Base-by-base conservation (phyloP, 23 tunicate genomes). In the Pegea sp. region DNA sequence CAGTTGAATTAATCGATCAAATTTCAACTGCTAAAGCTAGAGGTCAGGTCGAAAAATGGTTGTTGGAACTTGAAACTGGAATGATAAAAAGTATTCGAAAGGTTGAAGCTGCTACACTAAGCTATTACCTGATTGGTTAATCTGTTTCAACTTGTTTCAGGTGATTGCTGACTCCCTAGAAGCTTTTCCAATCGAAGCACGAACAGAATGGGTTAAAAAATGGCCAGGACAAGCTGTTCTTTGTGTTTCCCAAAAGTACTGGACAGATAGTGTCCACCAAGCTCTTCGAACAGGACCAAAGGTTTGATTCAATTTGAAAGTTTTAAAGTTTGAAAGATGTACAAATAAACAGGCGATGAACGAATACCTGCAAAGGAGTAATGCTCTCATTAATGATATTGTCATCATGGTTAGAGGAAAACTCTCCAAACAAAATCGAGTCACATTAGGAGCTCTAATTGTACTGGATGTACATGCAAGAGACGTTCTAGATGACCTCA, bases 171-270 rank as follows among this genome's bases (percentile, higher is more conserved):
- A 76, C 19, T 77, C 90, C 20, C 33, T 89, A 33, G 98, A 70
- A 33, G 89, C 98, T 20, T 89, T 65, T 64, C 66, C 66, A 58
- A 81, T 71, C 18, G 90, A 76, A 61, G 76, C 98, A 4, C 50
- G 98, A 50, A 71, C 90, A 5, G 75, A 77, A 19, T 89, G 98
- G 98, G 98, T 89, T 44, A 70, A 66, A 49, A 66, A 87, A 31
- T 89, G 89, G 81, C 98, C 98, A 0, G 98, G 98, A 49, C 98
- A 89, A 62, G 98, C 98, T 53, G 90, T 89, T n/a, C 76, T 89
- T 51, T 77, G 90, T 44, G 81, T 89, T 33, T 72, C 80, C 31
- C 90, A 77, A 57, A 89, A 89, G 48, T 89, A 89, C 70, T 89
- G 98, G 98, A 89, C 98, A 3, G 98, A 89, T 52, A 21, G 34